A percentile compares a stretch with the other conserved stretches of the same genome.
Evolutionary conservation across 2,797 vertebrate species (phyloP).

Genomic region (Megalops cyprinoides): DNA sequence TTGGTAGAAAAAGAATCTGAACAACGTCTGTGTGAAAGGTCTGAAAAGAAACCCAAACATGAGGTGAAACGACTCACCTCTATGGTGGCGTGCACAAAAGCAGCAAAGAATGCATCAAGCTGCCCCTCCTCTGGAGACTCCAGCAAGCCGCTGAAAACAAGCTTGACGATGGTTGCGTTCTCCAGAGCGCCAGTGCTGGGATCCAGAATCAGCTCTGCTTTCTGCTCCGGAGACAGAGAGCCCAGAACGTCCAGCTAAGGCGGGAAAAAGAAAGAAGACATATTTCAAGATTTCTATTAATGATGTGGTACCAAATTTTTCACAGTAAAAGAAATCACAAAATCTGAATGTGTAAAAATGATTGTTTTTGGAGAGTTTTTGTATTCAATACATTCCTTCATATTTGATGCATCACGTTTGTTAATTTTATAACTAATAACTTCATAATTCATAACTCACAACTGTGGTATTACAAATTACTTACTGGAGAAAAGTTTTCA

Average conservation of each 20-base stretch:
- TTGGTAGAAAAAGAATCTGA: neutral
- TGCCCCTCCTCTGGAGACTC: slow-evolving; percentile 10
- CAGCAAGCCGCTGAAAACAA: slow-evolving; percentile 19
- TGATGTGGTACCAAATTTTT: too few relatives aligned
- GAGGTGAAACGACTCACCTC: slow-evolving; percentile 42
- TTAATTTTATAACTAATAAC: too few relatives aligned
- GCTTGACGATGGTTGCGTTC: slow-evolving; percentile 6
- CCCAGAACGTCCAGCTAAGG: slow-evolving; percentile 29
- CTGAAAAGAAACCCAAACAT: neutral
- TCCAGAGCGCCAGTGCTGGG: slow-evolving; percentile 30
- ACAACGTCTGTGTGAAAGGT: neutral
- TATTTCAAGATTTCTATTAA: neutral
- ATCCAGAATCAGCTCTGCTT: slow-evolving; percentile 56
- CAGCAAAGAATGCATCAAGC: slow-evolving; percentile 41
- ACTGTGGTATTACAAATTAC: too few relatives aligned
- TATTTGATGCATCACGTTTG: too few relatives aligned
- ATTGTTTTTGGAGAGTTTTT: too few relatives aligned
- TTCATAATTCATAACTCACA: too few relatives aligned
- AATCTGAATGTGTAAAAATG: too few relatives aligned
- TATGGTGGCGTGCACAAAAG: slow-evolving; percentile 6
- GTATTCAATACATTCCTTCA: too few relatives aligned
- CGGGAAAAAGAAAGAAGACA: neutral
- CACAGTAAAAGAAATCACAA: too few relatives aligned
- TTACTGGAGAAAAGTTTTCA: slow-evolving; percentile 66
- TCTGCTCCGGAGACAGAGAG: slow-evolving; percentile 50